Percentiles rank a stretch among this genome's conserved stretches.
These are phyloP conservation scores for Prochilodus magdalenae DNA, from an alignment of 2,113 vertebrate genomes.

Conservation along the genomic window DNA sequence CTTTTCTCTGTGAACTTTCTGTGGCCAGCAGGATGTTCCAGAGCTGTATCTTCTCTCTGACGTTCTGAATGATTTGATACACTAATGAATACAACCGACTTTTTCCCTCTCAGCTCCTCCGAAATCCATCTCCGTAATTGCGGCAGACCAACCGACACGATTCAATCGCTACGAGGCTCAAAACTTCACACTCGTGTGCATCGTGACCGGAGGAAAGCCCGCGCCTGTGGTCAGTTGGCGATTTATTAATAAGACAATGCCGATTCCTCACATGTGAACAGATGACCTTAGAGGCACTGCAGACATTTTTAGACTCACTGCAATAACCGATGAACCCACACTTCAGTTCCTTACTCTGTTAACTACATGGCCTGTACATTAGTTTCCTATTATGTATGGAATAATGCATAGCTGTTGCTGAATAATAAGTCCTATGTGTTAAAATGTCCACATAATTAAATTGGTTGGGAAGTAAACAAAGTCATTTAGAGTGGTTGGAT, in stretches of 20 bases:
- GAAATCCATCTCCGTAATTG: constrained; percentile 87
- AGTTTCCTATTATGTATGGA: too few relatives aligned
- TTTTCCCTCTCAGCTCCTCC: constrained; percentile 83
- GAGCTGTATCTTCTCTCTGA: constrained; percentile 12
- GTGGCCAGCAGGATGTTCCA: not conserved
- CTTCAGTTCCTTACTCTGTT: not conserved
- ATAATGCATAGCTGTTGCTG: too few relatives aligned
- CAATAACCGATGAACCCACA: not conserved
- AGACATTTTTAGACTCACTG: not conserved
- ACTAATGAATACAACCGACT: constrained; percentile 20
- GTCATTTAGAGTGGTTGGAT: too few relatives aligned
- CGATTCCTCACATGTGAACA: not conserved
- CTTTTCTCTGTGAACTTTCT: not conserved
- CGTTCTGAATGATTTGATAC: constrained; percentile 12
- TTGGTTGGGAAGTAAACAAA: too few relatives aligned
- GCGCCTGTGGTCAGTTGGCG: constrained; percentile 85
- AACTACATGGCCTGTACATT: not conserved
- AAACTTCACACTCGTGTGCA: constrained; percentile 94
- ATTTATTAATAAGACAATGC: not conserved
- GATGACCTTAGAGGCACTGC: not conserved
- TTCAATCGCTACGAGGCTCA: constrained; percentile 93
- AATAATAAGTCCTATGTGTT: too few relatives aligned
- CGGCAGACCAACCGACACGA: constrained; percentile 81
- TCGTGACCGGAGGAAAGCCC: constrained; percentile 91
- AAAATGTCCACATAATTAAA: too few relatives aligned